Evolutionary conservation across 1,140 invertebrate species (phyloP).

Genomic region (Catajapyx aquilonaris): DNA sequence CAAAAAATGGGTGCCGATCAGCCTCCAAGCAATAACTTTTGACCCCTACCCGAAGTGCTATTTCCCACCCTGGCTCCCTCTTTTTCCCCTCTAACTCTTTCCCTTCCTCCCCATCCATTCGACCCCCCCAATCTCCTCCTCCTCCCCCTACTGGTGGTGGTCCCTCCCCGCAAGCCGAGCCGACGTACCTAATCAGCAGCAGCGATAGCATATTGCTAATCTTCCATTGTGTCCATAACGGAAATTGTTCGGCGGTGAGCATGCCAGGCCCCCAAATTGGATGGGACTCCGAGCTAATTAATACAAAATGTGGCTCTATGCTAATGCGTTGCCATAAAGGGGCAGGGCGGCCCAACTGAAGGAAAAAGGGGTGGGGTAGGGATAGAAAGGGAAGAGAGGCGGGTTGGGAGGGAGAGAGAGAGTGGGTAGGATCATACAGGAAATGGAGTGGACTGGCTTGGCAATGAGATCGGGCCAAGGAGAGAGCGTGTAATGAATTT

Average conservation of each 20-base stretch:
- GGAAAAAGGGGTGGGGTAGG: no score
- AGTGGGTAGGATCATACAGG: no score
- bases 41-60: not conserved
- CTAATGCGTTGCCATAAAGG: slow-evolving; percentile 1
- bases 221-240: slow-evolving; percentile 1
- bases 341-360: no score
- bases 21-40: no score
- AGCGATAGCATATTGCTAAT: slow-evolving; percentile 1
- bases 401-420: no score
- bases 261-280: not conserved
- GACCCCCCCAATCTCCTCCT: not conserved
- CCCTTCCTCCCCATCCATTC: not conserved
- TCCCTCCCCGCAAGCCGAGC: no score
- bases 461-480: no score
- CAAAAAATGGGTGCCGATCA: no score
- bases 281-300: slow-evolving; percentile 1
- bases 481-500: no score
- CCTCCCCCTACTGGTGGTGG: not conserved
- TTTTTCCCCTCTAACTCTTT: not conserved
- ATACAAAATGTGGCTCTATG: slow-evolving; percentile 2
- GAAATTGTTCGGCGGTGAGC: not conserved
- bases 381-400: no score
- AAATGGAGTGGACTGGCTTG: no score
- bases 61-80: not conserved
- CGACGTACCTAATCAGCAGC: not conserved